These are phyloP conservation scores for Philereme vetulata DNA, from an alignment of 2,888 invertebrate species.

Conservation along the genomic window DNA sequence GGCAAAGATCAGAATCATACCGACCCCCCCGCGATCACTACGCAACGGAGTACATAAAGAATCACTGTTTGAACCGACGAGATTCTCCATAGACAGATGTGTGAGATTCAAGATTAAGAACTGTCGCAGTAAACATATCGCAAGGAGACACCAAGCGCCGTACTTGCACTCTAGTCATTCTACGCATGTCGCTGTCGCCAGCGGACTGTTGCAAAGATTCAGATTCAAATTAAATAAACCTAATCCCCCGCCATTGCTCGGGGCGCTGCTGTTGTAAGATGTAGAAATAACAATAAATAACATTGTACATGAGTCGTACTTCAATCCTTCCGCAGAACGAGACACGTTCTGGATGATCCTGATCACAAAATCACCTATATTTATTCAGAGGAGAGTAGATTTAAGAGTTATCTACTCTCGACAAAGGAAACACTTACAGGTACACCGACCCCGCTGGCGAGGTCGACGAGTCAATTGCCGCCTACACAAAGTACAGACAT, in stretches of 20 bases:
- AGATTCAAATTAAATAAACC: slow-evolving; percentile 65
- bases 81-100: slow-evolving; percentile 49
- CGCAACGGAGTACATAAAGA: slow-evolving; percentile 54
- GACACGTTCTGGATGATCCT: too few species aligned
- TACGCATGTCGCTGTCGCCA: slow-evolving; percentile 57
- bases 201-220: slow-evolving; percentile 72
- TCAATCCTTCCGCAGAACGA: too few species aligned
- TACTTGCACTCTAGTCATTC: slow-evolving; percentile 37
- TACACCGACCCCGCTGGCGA: too few species aligned
- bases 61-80: slow-evolving; percentile 63
- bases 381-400: too few species aligned
- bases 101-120: slow-evolving; percentile 66
- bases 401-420: too few species aligned
- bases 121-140: slow-evolving; percentile 57
- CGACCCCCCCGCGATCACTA: slow-evolving; percentile 36
- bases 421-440: too few species aligned
- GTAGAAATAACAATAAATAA: too few species aligned
- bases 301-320: too few species aligned
- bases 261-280: slow-evolving; percentile 63
- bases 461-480: too few species aligned
- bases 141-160: slow-evolving; percentile 22
- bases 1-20: slow-evolving; percentile 58
- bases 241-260: slow-evolving; percentile 68
- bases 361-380: too few species aligned
- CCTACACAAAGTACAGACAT: too few species aligned